Base-by-base conservation (phyloP, 2,888 invertebrate genomes). In the Chorisops tibialis region DNA sequence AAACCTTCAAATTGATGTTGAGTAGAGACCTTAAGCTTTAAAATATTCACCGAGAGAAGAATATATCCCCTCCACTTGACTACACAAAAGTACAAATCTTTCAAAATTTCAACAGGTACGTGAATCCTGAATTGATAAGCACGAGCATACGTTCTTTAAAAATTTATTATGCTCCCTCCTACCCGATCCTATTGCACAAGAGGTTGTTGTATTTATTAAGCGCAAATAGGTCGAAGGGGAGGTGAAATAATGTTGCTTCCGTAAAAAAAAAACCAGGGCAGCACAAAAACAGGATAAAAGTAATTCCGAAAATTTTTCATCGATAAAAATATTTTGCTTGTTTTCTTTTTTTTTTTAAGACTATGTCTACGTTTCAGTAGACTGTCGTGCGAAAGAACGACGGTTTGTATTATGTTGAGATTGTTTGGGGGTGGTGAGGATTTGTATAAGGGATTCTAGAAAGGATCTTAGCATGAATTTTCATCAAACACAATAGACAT, bases 121-220 rank as follows among this genome's bases (percentile, higher is more conserved):
- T 19, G 19, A 24, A 6, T 12, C 43, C 22, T 9, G 24, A 56
- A 56, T 61, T 56, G 56, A 45, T 63, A 43, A 51, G 35, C n/a
- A n/a, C 22, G 30, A 63, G 56, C 50, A 22, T 41, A 43, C 50
- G 41, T 56, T 56, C 54, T 43, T 50, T 51, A 63, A 63, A 45
- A 61, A 63, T 63, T 60, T 61, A 63, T 63, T 56, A 41, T 43
- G 50, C n/a, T n/a, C n/a, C n/a, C n/a, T n/a, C n/a, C n/a, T n/a
- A 52, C 45, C 39, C 56, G 43, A 45, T 56, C 43, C 43, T 60
- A n/a, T n/a, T 61, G 48, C 47, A 63, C 7, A 30, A 22, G 56
- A 14, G 51, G 49, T 49, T 49, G 54, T 60, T 56, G 52, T 63
- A 59, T 37, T 54, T 41, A 41, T 39, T 43, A 24, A 45, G 43